Evolutionary conservation across 2,113 vertebrate genomes (phyloP).

Genomic region (Zeus faber): DNA sequence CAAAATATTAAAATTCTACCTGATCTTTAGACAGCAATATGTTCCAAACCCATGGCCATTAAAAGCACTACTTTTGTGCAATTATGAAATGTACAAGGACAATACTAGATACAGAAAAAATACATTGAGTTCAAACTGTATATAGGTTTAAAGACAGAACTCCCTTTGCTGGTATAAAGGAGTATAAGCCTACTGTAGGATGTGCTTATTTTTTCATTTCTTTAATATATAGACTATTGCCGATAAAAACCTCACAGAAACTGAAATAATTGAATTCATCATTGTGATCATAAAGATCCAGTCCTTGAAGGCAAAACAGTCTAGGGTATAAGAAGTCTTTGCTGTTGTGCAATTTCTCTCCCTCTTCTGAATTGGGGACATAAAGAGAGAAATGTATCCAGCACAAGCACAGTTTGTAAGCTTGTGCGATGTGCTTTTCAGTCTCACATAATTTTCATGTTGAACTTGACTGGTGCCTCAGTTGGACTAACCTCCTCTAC

Average conservation of each 20-base stretch:
- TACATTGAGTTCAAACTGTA: constrained; percentile 60
- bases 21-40: constrained; percentile 56
- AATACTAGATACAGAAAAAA: constrained; percentile 70
- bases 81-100: constrained; percentile 71
- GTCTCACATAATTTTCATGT: constrained; percentile 99
- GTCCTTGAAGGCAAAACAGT: constrained; percentile 61
- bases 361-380: constrained; percentile 48
- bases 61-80: constrained; percentile 54
- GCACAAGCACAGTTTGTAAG: constrained; percentile 47
- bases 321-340: constrained; percentile 54
- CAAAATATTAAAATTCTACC: constrained; percentile 27
- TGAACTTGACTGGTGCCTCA: constrained; percentile 90
- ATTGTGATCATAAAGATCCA: constrained; percentile 52
- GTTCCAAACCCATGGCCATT: constrained; percentile 62
- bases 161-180: constrained; percentile 46
- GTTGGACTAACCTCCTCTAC: constrained; percentile 83
- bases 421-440: constrained; percentile 15
- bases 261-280: constrained; percentile 48
- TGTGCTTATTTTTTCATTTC: constrained; percentile 37
- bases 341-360: constrained; percentile 54
- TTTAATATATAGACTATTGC: constrained; percentile 44
- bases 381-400: constrained; percentile 48
- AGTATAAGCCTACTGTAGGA: constrained; percentile 32
- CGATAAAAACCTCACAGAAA: constrained; percentile 67
- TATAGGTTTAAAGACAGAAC: constrained; percentile 63